Evolutionary conservation across 2,888 invertebrate genomes (phyloP).

Genomic region (Ypsolopha sequella): DNA sequence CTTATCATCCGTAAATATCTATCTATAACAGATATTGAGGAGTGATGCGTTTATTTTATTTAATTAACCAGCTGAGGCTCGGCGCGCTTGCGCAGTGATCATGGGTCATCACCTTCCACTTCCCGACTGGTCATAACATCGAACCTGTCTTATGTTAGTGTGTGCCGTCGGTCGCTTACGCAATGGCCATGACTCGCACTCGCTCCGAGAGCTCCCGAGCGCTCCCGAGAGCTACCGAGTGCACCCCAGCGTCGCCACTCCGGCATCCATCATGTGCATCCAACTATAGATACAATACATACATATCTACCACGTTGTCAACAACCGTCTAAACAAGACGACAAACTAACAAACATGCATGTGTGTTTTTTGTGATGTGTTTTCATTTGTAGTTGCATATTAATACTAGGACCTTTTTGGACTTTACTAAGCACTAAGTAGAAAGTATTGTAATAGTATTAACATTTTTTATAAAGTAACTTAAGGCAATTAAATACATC

Average conservation of each 20-base stretch:
- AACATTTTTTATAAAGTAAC: too few relatives aligned
- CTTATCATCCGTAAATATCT: constrained; percentile 62
- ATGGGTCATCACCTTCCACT: constrained; percentile 1
- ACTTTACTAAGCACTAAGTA: too few relatives aligned
- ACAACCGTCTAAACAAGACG: neutral
- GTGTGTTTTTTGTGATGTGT: constrained; percentile 39
- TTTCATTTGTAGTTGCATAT: constrained; percentile 13
- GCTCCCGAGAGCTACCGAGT: neutral
- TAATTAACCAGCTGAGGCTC: neutral
- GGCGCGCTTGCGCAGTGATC: neutral
- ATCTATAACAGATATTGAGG: constrained; percentile 52
- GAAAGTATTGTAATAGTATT: too few relatives aligned
- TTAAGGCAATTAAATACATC: too few relatives aligned
- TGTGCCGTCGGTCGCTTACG: neutral
- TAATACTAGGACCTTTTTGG: neutral
- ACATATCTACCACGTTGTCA: neutral
- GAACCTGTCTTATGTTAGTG: constrained; percentile 1
- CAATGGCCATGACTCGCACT: neutral
- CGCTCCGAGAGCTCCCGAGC: neutral
- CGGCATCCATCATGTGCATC: neutral
- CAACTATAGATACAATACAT: neutral
- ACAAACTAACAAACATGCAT: constrained; percentile 32
- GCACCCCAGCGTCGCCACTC: neutral
- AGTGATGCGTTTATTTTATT: constrained; percentile 28
- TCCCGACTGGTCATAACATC: constrained; percentile 3